Evolutionary conservation across 1,140 invertebrate genomes (phyloP), one percentile per base, ranked within the genome.

Genomic region (Panonychus citri): DNA sequence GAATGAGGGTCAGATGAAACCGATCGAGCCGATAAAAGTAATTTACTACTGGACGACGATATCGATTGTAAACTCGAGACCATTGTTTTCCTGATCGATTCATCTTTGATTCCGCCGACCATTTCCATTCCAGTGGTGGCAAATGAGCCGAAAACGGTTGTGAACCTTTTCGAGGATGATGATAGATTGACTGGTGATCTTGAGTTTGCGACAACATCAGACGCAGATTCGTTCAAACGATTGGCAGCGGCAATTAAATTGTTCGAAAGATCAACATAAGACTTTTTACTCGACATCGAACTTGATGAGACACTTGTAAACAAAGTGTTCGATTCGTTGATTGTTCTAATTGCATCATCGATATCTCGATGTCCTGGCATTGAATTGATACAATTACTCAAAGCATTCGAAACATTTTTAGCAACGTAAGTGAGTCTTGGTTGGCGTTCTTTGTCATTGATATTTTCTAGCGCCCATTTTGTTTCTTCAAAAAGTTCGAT

Each of bases 311-410:
- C 43, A 21, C n/a, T 46, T n/a, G n/a, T n/a, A 19, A 46, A 46
- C n/a, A 46, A 46, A n/a, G n/a, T 39, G 80, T 79, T 46, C 1
- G 43, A 46, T 60, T 81, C 76, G 53, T 78, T 81, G 54, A 95
- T 89, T 57, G 77, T 78, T 58, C 78, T 76, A 62, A 93, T 81
- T 0, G 85, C 83, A 17, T 80, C 76, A 66, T 94, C 87, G 3
- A 95, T 79, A 65, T 91, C 88, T 62, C 80, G 76, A 64, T 93
- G 86, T 10, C 43, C 85, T 12, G 88, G 86, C 40, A 91, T 73
- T 63, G 81, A 83, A 59, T 81, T 81, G 7, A 91, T 76, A 61
- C 75, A 76, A 58, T 69, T 71, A 58, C 73, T 73, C 1, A 77
- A 65, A 24, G 75, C 71, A 55, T 64, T 65, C 1, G 71, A 72